Evolutionary conservation across 2,113 vertebrate genomes (phyloP).

Genomic region (Lates calcarifer): DNA sequence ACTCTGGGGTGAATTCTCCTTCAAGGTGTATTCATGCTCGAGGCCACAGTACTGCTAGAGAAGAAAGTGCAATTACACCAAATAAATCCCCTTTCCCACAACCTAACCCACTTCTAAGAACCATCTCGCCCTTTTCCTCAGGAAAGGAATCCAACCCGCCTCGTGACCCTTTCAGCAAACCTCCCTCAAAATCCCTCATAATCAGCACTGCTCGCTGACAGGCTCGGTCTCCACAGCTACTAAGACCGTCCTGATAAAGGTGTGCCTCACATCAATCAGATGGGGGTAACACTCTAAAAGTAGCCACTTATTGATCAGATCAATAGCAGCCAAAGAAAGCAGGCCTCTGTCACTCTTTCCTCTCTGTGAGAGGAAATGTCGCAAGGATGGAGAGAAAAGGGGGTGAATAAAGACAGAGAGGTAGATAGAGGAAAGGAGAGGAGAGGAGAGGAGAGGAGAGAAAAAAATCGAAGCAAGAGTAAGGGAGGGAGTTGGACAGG

Average conservation of each 20-base stretch:
- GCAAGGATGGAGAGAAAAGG: background rate
- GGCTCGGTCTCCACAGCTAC: slow-evolving; percentile 20
- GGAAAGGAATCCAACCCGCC: slow-evolving; percentile 63
- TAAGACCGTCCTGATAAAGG: slow-evolving; percentile 48
- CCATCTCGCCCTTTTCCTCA: slow-evolving; percentile 35
- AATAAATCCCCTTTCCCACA: slow-evolving; percentile 69
- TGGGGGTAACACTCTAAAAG: slow-evolving; percentile 61
- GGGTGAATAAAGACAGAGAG: background rate
- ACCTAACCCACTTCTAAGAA: slow-evolving; percentile 58
- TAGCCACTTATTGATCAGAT: slow-evolving; percentile 68
- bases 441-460: background rate
- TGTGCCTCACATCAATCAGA: slow-evolving; percentile 47
- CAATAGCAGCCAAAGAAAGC: slow-evolving; percentile 50
- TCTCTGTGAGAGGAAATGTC: slow-evolving; percentile 39
- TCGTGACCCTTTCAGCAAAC: slow-evolving; percentile 65
- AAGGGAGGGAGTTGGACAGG: background rate
- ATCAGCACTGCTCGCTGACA: slow-evolving; percentile 61
- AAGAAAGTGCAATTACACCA: slow-evolving; percentile 55
- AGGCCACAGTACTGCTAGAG: slow-evolving; percentile 17
- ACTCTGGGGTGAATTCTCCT: slow-evolving; percentile 14
- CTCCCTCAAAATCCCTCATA: slow-evolving; percentile 67
- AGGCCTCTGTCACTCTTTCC: slow-evolving; percentile 34
- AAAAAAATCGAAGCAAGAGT: background rate
- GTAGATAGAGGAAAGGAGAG: background rate
- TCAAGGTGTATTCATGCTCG: slow-evolving; percentile 28